Evolutionary conservation across 92 coral and sea anemone genomes (phyloP), one percentile per base, ranked within the genome.

Genomic region (Actinernus sp.): DNA sequence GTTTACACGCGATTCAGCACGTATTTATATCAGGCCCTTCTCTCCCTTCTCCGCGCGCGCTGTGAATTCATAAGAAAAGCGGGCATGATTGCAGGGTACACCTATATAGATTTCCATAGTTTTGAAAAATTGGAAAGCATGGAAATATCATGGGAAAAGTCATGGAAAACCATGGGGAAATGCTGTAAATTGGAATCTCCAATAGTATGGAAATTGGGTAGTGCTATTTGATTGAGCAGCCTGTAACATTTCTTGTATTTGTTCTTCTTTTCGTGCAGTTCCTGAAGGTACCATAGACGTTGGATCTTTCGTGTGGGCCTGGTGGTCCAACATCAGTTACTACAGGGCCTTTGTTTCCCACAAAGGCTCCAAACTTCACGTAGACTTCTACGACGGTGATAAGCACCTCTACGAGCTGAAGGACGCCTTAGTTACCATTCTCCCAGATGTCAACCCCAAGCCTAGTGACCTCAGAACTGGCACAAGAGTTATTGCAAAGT

Each of bases 331-430:
- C 28, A 83, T 68, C 24, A 53, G 55, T 2, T 95, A 95, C 79
- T 83, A 53, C 68, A 79, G 88, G 26, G 99, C 97, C 10, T 95
- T 78, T 41, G 81, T 95, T 23, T 76, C 97, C 6, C 80, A 78
- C 84, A 87, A 84, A 49, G 99, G 93, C 52, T 59, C 85, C 56
- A 95, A 91, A 38, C 49, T 95, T 22, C 97, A 95, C 41, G 97
- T 95, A 31, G 88, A 92, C 55, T 85, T 95, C 59, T 91, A 87
- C 31, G 97, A 91, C 26, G 97, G 97, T 12, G 92, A 87, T 39
- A 91, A 85, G 16, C 76, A 57, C 32, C 63, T 81, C 3, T 95
- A 84, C 41, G 92, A 89, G 37, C 56, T 87, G 34, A 95, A 88
- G 59, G 97, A 95, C 22, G 90, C 85, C 38, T 58, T 75, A n/a